Evolutionary conservation across 2,888 invertebrate species (phyloP).

Genomic region (Fragum fragum): DNA sequence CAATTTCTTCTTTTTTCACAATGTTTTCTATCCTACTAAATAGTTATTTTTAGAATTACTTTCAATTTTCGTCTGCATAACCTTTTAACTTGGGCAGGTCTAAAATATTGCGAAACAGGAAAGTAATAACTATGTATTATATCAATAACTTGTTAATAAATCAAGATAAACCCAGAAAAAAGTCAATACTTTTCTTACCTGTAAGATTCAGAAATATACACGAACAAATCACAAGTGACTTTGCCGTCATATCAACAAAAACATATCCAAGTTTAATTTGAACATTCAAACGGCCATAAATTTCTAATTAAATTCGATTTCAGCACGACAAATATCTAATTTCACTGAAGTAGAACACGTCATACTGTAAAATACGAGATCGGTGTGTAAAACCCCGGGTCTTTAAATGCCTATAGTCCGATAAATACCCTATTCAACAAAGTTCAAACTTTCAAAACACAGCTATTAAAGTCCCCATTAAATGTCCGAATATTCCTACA

Average conservation of each 20-base stretch:
- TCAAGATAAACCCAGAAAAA: background rate
- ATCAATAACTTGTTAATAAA: too few species aligned
- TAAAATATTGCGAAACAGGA: too few species aligned
- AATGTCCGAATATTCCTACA: too few species aligned
- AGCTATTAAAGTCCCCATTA: too few species aligned
- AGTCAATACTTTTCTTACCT: background rate
- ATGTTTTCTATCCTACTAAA: too few species aligned
- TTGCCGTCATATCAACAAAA: background rate
- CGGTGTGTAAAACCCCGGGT: background rate
- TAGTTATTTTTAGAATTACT: too few species aligned
- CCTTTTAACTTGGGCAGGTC: too few species aligned
- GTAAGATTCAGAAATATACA: background rate
- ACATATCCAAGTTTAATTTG: background rate
- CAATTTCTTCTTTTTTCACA: too few species aligned
- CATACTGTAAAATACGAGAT: background rate
- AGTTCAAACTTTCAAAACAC: background rate
- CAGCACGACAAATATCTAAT: too few species aligned
- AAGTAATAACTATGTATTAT: too few species aligned
- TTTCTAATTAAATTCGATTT: background rate
- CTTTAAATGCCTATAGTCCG: background rate
- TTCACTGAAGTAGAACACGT: background rate
- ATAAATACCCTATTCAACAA: background rate
- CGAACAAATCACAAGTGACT: background rate
- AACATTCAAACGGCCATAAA: slow-evolving; percentile 3
- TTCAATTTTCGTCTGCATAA: too few species aligned